Percentiles rank a stretch among this genome's conserved stretches.
phyloP scores from a whole-genome alignment of 2,113 vertebrate genomes.

The Phoenicopterus ruber region DNA sequence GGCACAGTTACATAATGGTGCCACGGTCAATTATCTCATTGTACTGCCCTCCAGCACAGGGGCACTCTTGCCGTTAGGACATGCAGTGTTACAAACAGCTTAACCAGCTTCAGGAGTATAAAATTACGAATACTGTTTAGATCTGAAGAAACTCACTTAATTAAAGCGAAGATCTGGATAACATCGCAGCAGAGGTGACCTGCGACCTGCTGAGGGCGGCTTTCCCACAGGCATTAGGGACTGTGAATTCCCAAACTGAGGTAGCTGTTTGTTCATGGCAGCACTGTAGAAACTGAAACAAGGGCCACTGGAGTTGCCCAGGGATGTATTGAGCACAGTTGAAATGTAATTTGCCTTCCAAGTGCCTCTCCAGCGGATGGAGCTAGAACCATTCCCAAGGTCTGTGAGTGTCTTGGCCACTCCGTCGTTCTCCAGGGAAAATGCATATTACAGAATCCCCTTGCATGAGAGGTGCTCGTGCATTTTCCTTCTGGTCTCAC shows the following conservation, averaged over 20 bases:
- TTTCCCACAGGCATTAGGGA: not conserved
- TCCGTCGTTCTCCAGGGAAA: not conserved
- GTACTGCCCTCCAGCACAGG: not conserved
- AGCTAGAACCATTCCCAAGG: not conserved
- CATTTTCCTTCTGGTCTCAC: not conserved
- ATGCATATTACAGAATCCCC: not conserved
- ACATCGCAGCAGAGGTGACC: not conserved
- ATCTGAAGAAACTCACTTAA: not conserved
- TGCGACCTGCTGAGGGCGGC: not conserved
- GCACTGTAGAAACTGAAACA: not conserved
- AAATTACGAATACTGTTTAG: not conserved
- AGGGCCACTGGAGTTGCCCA: not conserved
- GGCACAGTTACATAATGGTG: constrained; percentile 4
- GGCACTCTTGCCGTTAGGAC: not conserved
- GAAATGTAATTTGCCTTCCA: not conserved
- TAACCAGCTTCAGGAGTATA: not conserved
- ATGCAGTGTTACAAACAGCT: not conserved
- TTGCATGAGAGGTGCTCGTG: not conserved
- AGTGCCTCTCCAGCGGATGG: not conserved
- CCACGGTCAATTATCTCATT: not conserved
- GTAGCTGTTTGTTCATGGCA: not conserved
- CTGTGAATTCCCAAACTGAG: not conserved
- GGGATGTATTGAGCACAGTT: not conserved
- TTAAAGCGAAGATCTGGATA: not conserved
- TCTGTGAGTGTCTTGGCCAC: not conserved